Evolutionary conservation across 2,888 invertebrate genomes (phyloP), one percentile per base, ranked within the genome.

Genomic region (Plutella xylostella): DNA sequence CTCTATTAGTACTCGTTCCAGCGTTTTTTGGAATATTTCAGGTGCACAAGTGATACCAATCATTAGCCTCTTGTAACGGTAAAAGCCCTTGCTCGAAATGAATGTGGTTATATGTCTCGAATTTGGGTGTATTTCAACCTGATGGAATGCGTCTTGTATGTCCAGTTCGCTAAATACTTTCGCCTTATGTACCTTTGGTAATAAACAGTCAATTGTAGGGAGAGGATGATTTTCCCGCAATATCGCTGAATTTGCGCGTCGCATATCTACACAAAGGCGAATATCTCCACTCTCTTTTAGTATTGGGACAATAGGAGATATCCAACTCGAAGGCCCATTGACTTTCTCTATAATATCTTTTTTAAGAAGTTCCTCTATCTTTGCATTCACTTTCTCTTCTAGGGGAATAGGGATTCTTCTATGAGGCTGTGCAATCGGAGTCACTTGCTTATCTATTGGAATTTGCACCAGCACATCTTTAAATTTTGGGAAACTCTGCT

Each of bases 41-140:
- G 54, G 54, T 2, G 52, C 52, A 42, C 68, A 68, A 2, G 55
- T 56, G 9, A 76, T 61, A 0, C 68, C 69, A 47, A 71, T 71
- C 57, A 68, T 56, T 2, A 68, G 42, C 12, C 66, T 46, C 47
- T 67, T 68, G 40, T 61, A 69, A 21, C 64, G 42, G 68, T 67
- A 41, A 12, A 33, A 22, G 11, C 33, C 20, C 14, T 43, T 30
- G 14, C 54, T 54, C 4, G 69, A 67, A 9, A 61, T 60, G 47
- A 73, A 73, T 4, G 65, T 68, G 33, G 70, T 71, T 9, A 70
- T 58, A n/a, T 51, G 49, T 46, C 61, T 48, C 0, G 62, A 65
- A 11, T 59, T 51, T 25, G 52, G 50, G 15, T 56, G 44, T 14
- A 72, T 49, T 46, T 62, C 60, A 2, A 71, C 45, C 47, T 72